Evolutionary conservation across 2,797 vertebrate genomes (phyloP).

Genomic region (Chelmon rostratus): DNA sequence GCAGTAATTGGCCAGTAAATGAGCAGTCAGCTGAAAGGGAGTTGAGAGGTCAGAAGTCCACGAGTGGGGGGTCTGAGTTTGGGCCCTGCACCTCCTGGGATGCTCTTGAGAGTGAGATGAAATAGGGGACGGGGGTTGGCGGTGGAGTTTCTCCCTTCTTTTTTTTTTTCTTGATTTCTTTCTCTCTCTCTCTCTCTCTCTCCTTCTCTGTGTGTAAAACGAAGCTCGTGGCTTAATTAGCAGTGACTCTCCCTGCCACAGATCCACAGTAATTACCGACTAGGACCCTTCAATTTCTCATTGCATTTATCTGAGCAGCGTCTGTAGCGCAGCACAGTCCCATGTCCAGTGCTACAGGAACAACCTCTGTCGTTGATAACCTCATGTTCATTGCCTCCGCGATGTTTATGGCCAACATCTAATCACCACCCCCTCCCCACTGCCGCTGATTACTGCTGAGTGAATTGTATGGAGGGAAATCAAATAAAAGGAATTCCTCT

Average conservation of each 20-base stretch:
- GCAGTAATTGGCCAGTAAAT: conserved; percentile 83
- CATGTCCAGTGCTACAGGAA: conserved; percentile 51
- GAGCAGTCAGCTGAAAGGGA: conserved; percentile 72
- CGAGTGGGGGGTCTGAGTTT: conserved; percentile 50
- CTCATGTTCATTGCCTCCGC: conserved; percentile 2
- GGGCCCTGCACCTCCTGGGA: conserved; percentile 51
- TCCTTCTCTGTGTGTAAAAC: conserved; percentile 55
- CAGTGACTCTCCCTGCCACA: conserved; percentile 73
- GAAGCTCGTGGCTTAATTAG: conserved; percentile 83
- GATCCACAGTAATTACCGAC: conserved; percentile 80
- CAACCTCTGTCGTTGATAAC: conserved; percentile 58
- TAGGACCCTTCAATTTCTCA: conserved; percentile 73
- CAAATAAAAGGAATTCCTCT: conserved; percentile 65
- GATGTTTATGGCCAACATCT: conserved; percentile 68
- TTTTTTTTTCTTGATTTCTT: conserved; percentile 26
- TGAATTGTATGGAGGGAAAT: conserved; percentile 64
- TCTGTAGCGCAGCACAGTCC: conserved; percentile 51
- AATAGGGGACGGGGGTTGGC: conserved; percentile 24
- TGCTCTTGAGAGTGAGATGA: conserved; percentile 62
- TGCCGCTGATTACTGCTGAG: conserved; percentile 57
- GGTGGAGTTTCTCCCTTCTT: conserved; percentile 15
- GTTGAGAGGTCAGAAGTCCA: conserved; percentile 72
- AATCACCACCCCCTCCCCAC: conserved; percentile 47
- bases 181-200: conserved; percentile 40
- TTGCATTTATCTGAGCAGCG: conserved; percentile 77